Base-by-base conservation (phyloP, 1,140 invertebrate species). In the Musca vetustissima region DNA sequence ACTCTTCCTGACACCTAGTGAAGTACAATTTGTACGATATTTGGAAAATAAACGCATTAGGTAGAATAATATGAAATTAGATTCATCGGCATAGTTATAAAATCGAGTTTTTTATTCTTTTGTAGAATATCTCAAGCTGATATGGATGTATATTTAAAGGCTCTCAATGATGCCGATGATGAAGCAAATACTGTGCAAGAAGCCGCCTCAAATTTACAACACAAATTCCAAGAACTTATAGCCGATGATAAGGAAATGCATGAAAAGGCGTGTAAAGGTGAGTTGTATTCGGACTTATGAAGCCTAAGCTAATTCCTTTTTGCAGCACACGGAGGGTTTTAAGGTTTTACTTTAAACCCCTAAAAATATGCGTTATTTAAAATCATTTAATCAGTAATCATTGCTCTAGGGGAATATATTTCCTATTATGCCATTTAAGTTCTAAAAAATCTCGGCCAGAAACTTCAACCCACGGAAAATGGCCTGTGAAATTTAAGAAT, bases 1-100 rank as follows among this genome's bases (percentile, higher is more conserved):
- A 1, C 85, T 96, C 68, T 93, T 98, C 73, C 83, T 98, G 9
- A 87, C 92, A 13, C 94, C 95, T 4, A 88, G 90, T 68, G 95
- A 98, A 85, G 86, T 90, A 6, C 88, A 91, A 55, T 97, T 94
- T 78, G 86, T 97, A 0, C 84, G 90, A 17, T 86, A 90, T 81
- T 82, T 97, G 14, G 89, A 93, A 77, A 87, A 93, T 47, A 89
- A 91, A 68, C 88, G 92, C 67, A 93, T 97, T 66, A 90, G 90
- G 87, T 92, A 84, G 28, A 8, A 4, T 4, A 28, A 50, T n/a
- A n/a, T n/a, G n/a, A n/a, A n/a, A n/a, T n/a, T n/a, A n/a, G n/a
- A 61, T 28, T 55, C 13, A 1, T 11, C 17, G 48, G 22, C 67
- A 19, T 66, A 72, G 13, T 11, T 43, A 28, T 3, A 24, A 24